Evolutionary conservation across 2,113 vertebrate species (phyloP).

Genomic region (Hymenochirus boettgeri): DNA sequence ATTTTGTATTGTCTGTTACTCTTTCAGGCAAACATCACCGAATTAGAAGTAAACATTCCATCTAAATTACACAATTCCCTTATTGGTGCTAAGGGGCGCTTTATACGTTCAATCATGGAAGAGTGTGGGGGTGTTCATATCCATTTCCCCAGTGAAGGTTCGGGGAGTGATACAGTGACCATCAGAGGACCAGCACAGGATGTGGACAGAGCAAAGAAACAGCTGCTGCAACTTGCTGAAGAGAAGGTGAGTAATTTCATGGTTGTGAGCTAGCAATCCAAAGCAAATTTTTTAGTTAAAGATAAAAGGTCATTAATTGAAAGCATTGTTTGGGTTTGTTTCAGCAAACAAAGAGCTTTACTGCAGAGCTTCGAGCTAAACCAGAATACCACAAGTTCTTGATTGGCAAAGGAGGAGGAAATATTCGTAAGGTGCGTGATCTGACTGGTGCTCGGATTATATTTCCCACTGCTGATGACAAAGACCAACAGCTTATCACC

Average conservation of each 20-base stretch:
- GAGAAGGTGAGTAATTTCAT: constrained; percentile 78
- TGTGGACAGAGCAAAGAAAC: constrained; percentile 92
- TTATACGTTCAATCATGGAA: constrained; percentile 97
- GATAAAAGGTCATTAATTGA: neutral
- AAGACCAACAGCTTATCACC: constrained; percentile 94
- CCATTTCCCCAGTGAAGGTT: constrained; percentile 94
- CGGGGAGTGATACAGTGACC: constrained; percentile 90
- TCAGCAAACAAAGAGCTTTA: constrained; percentile 96
- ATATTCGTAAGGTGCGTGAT: constrained; percentile 94
- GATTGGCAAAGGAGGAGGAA: constrained; percentile 92
- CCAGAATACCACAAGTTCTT: constrained; percentile 98
- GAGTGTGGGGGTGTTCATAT: constrained; percentile 97
- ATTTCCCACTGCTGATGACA: constrained; percentile 87
- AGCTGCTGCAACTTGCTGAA: constrained; percentile 91
- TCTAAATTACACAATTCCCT: constrained; percentile 94
- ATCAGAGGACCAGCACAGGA: constrained; percentile 92
- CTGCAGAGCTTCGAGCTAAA: constrained; percentile 88
- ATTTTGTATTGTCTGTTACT: neutral
- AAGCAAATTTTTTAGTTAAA: neutral
- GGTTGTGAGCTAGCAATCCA: too few species aligned
- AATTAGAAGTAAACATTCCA: constrained; percentile 91
- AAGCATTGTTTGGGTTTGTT: neutral
- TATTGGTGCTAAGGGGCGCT: constrained; percentile 94
- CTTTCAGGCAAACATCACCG: constrained; percentile 90
- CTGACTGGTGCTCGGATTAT: constrained; percentile 92